Evolutionary conservation across 2,113 vertebrate genomes (phyloP).

Genomic region (Dinomys branickii): DNA sequence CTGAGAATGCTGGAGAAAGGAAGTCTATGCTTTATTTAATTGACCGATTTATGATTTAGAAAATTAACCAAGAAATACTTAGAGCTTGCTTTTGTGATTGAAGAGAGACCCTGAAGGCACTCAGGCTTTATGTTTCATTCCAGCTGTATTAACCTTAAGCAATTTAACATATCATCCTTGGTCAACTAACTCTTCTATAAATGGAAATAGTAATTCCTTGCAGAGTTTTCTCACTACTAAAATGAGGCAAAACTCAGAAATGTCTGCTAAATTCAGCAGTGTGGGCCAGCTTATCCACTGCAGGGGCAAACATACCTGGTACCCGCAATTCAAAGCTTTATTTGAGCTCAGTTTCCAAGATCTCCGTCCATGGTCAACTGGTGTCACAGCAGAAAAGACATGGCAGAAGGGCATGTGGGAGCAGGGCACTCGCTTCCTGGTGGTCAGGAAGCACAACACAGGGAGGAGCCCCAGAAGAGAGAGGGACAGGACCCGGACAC

Average conservation of each 20-base stretch:
- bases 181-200: background rate
- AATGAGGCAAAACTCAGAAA: background rate
- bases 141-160: slow-evolving; percentile 5
- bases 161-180: background rate
- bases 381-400: background rate
- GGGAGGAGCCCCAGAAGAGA: background rate
- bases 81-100: slow-evolving; percentile 18
- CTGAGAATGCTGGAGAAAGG: background rate
- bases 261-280: background rate
- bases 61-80: slow-evolving; percentile 2
- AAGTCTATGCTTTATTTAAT: background rate
- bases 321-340: background rate
- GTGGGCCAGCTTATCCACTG: background rate
- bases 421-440: background rate
- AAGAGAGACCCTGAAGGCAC: background rate
- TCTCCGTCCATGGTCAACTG: background rate
- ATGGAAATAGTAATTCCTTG: background rate
- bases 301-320: background rate
- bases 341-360: background rate
- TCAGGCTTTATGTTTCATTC: slow-evolving; percentile 22
- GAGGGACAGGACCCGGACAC: background rate
- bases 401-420: background rate
- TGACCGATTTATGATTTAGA: background rate
- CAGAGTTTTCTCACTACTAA: background rate
- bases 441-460: background rate